Evolutionary conservation across 2,888 invertebrate genomes (phyloP).

Genomic region (Gonocerus acuteangulatus): DNA sequence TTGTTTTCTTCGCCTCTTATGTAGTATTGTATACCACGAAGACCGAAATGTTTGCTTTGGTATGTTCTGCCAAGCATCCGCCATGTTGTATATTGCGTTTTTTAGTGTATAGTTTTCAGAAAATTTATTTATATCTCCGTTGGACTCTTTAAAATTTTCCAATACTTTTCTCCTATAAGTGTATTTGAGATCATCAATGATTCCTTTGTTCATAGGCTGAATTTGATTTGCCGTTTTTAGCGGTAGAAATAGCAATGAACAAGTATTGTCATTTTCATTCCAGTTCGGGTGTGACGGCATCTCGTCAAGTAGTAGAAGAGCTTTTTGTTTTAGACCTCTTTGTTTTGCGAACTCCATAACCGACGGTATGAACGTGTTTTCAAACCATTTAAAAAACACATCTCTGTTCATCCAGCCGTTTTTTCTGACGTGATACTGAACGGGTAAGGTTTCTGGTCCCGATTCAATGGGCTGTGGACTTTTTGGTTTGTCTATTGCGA

Average conservation of each 20-base stretch:
- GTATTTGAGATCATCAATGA: neutral
- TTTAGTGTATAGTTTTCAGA: neutral
- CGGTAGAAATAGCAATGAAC: neutral
- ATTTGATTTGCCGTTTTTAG: neutral
- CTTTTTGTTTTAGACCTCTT: neutral
- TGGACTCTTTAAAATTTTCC: neutral
- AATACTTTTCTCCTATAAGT: neutral
- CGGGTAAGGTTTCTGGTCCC: neutral
- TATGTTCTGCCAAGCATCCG: neutral
- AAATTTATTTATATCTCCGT: neutral
- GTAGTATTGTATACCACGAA: neutral
- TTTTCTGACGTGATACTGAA: neutral
- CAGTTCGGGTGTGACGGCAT: neutral
- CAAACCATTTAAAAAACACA: neutral
- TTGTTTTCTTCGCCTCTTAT: neutral
- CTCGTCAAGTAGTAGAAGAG: neutral
- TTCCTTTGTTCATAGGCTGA: neutral
- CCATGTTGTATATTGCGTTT: neutral
- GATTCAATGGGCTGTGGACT: neutral
- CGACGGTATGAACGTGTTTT: neutral
- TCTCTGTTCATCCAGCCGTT: neutral
- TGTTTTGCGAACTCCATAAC: neutral
- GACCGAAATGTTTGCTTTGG: neutral
- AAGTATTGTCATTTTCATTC: neutral
- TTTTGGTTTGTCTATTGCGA: neutral